Percentiles rank a stretch among this genome's conserved stretches.
Conservation (phyloP, 2,113 vertebrate species). For the Erythrolamprus reginae region DNA sequence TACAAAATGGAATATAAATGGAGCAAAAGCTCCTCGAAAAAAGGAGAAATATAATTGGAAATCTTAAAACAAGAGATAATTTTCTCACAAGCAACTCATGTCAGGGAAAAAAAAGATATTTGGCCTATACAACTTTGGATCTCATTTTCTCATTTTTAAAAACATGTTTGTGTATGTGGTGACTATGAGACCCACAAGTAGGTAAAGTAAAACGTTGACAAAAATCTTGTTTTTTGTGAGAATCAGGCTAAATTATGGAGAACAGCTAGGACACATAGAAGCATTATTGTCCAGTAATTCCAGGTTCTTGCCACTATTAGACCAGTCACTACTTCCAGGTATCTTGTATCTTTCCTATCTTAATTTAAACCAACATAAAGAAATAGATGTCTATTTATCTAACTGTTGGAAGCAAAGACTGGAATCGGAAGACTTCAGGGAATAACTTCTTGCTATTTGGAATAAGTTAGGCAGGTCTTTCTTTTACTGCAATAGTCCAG, state of each 20-base stretch:
- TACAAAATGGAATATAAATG: not conserved
- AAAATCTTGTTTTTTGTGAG: not conserved
- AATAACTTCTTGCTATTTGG: not conserved
- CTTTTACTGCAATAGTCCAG: not conserved
- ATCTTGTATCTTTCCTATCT: not conserved
- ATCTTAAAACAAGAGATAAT: not conserved
- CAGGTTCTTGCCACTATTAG: not conserved
- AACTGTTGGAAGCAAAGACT: not conserved
- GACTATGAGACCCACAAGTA: not conserved
- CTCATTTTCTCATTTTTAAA: too few relatives aligned
- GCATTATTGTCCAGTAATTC: not conserved
- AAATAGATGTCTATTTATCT: not conserved
- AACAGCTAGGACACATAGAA: not conserved
- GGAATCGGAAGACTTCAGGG: not conserved
- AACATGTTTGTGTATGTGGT: not conserved
- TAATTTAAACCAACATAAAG: not conserved
- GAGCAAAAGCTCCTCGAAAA: not conserved
- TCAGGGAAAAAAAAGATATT: not conserved
- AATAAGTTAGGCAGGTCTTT: not conserved
- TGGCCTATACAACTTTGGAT: not conserved
- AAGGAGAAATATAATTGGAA: not conserved
- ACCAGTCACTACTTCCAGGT: not conserved
- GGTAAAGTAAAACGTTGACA: not conserved
- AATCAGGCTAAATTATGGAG: not conserved
- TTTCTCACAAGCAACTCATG: not conserved